Conservation (phyloP, 2,113 vertebrate species). For the Accipiter cooperii region DNA sequence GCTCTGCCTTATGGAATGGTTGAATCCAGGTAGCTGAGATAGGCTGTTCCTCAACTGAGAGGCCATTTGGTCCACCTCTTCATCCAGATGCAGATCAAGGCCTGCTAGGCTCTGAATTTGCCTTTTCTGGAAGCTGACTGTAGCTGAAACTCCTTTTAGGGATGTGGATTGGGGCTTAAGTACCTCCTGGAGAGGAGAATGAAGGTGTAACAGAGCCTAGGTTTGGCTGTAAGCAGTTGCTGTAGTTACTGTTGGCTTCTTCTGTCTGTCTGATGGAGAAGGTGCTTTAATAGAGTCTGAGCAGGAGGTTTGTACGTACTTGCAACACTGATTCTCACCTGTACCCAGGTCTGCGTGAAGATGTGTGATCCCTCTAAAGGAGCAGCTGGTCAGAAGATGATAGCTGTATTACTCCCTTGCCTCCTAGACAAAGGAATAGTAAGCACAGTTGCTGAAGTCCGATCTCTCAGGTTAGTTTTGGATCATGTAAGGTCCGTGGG, state of each 20-base stretch:
- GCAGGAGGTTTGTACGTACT: not conserved
- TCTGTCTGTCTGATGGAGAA: not conserved
- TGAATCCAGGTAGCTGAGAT: not conserved
- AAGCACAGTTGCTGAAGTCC: slow-evolving; percentile 91
- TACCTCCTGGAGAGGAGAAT: not conserved
- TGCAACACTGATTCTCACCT: not conserved
- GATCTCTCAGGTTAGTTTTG: slow-evolving; percentile 85
- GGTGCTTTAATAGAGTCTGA: not conserved
- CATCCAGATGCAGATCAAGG: not conserved
- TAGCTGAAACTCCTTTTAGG: not conserved
- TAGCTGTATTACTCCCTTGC: slow-evolving; percentile 89
- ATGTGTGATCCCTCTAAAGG: slow-evolving; percentile 92
- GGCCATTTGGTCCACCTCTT: not conserved
- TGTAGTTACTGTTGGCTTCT: not conserved
- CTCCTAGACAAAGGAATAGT: slow-evolving; percentile 94
- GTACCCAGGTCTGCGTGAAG: slow-evolving; percentile 87
- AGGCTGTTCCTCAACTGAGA: not conserved
- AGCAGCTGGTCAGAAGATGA: slow-evolving; percentile 83
- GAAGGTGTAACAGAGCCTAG: not conserved
- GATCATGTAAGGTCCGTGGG: not conserved
- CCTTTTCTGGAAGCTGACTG: not conserved
- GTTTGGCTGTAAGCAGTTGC: not conserved
- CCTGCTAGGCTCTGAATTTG: not conserved
- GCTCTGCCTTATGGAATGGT: not conserved
- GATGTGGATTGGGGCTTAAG: not conserved